These are phyloP conservation scores for Lepidurus arcticus DNA, from an alignment of 1,140 invertebrate species.

Conservation along the genomic window DNA sequence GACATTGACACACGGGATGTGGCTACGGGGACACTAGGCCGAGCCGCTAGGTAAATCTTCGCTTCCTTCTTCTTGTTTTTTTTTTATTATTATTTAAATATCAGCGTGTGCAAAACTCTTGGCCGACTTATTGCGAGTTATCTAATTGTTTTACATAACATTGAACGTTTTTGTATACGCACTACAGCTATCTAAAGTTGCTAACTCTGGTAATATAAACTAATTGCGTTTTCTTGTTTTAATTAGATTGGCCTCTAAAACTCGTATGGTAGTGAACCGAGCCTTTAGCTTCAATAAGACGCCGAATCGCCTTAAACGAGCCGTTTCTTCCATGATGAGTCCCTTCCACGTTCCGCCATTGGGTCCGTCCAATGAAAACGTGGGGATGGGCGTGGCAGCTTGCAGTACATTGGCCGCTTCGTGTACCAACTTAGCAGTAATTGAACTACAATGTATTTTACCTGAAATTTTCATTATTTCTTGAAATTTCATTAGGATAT, in stretches of 20 bases:
- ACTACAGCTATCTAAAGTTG: too few species aligned
- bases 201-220: too few species aligned
- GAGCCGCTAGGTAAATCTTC: slow-evolving; percentile 62
- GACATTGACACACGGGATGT: slow-evolving; percentile 79
- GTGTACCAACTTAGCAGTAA: slow-evolving; percentile 9
- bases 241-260: slow-evolving; percentile 42
- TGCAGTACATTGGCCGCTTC: neutral
- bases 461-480: neutral
- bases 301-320: slow-evolving; percentile 83
- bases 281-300: slow-evolving; percentile 93
- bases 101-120: too few species aligned
- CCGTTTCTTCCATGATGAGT: slow-evolving; percentile 90
- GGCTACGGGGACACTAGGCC: slow-evolving; percentile 72
- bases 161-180: too few species aligned
- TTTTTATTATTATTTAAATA: neutral
- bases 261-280: slow-evolving; percentile 44
- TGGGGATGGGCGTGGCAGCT: neutral
- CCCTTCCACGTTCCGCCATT: slow-evolving; percentile 46
- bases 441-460: neutral
- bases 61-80: neutral
- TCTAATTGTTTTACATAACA: too few species aligned
- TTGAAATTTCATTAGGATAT: neutral
- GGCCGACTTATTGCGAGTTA: too few species aligned
- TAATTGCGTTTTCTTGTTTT: slow-evolving; percentile 34
- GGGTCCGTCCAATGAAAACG: slow-evolving; percentile 30